Percentiles rank a stretch among this genome's conserved stretches.
Evolutionary conservation across 2,797 vertebrate genomes (phyloP).

Genomic region (Poeciliopsis infans): DNA sequence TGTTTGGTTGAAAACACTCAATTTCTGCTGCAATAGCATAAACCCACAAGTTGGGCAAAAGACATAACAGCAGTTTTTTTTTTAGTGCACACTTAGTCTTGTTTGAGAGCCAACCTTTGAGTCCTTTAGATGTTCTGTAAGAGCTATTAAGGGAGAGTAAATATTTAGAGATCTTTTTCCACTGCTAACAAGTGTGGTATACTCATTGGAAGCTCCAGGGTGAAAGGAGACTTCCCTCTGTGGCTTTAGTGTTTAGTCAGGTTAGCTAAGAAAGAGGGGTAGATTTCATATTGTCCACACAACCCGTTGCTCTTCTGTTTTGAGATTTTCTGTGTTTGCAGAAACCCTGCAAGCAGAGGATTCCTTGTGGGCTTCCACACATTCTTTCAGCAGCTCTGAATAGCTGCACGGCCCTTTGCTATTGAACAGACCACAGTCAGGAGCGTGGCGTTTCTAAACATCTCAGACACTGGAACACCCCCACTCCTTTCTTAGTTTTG

Average conservation of each 20-base stretch:
- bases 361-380: slow-evolving; percentile 78
- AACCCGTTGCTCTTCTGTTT: slow-evolving; percentile 75
- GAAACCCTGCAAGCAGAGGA: slow-evolving; percentile 78
- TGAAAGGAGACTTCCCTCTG: slow-evolving; percentile 53
- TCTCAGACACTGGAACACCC: slow-evolving; percentile 58
- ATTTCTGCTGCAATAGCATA: not conserved
- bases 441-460: slow-evolving; percentile 78
- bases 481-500: slow-evolving; percentile 35
- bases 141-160: slow-evolving; percentile 53
- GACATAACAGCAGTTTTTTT: not conserved
- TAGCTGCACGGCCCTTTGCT: slow-evolving; percentile 62
- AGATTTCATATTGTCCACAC: slow-evolving; percentile 78
- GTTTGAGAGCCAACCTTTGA: slow-evolving; percentile 34
- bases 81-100: slow-evolving; percentile 25
- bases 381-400: slow-evolving; percentile 77
- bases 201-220: slow-evolving; percentile 37
- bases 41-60: not conserved
- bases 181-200: slow-evolving; percentile 40
- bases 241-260: slow-evolving; percentile 45
- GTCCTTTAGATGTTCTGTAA: slow-evolving; percentile 30
- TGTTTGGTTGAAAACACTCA: not conserved
- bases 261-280: slow-evolving; percentile 57
- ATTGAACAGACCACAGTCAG: slow-evolving; percentile 79
- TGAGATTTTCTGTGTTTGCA: slow-evolving; percentile 79
- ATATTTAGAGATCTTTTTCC: slow-evolving; percentile 53